Percentiles rank a stretch among this genome's conserved stretches.
phyloP scores from a whole-genome alignment of 2,797 vertebrate species.

The Sebastes hubbsi region DNA sequence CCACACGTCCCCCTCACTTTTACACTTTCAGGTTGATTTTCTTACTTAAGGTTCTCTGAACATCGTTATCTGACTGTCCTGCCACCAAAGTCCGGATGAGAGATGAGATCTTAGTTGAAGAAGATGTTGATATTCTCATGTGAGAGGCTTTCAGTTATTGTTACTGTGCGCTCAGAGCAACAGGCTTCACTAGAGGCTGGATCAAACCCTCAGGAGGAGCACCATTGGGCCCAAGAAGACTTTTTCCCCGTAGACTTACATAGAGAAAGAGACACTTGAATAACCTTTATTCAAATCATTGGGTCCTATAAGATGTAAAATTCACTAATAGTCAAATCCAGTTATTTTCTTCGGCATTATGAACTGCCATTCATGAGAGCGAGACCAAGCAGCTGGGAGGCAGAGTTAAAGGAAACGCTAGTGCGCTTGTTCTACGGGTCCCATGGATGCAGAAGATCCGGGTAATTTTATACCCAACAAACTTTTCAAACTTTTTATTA shows the following conservation, averaged over 20 bases:
- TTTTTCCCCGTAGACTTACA: no score
- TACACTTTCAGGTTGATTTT: neutral
- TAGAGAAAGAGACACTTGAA: no score
- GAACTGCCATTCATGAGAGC: no score
- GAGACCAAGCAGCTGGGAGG: no score
- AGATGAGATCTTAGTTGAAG: neutral
- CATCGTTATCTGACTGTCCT: neutral
- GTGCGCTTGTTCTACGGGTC: neutral
- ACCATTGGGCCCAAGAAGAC: neutral
- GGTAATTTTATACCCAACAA: neutral
- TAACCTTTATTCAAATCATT: no score
- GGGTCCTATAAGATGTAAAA: no score
- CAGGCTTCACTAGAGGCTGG: neutral
- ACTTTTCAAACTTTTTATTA: neutral
- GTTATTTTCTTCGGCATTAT: neutral
- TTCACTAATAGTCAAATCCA: neutral
- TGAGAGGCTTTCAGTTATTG: neutral
- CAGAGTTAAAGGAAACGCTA: no score
- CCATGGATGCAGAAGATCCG: neutral
- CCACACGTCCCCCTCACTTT: neutral
- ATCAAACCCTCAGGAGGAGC: neutral
- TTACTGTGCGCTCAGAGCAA: neutral
- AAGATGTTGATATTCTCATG: neutral
- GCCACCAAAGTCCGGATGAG: neutral
- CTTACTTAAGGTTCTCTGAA: neutral